phyloP scores from a whole-genome alignment of 2,113 vertebrate genomes.

The Micronycteris hirsuta region DNA sequence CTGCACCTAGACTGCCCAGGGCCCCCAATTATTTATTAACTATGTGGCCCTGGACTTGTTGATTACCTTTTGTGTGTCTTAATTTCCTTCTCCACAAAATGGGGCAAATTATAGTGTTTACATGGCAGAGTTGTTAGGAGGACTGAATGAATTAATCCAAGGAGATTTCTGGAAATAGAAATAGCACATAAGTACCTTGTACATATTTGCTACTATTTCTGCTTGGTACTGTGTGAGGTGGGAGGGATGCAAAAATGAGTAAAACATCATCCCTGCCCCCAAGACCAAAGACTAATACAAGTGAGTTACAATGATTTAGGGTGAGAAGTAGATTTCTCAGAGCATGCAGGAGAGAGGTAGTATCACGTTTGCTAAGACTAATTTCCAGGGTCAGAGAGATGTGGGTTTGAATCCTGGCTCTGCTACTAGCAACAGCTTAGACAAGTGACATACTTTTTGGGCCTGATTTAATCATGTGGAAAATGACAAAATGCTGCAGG shows the following conservation, averaged over 20 bases:
- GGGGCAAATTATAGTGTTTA: not conserved
- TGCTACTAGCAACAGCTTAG: not conserved
- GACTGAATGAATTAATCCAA: not conserved
- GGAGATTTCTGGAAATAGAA: not conserved
- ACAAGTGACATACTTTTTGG: not conserved
- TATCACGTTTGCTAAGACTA: not conserved
- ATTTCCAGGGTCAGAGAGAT: not conserved
- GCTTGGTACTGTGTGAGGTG: not conserved
- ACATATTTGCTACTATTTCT: not conserved
- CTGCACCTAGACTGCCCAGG: not conserved
- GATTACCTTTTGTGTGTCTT: not conserved
- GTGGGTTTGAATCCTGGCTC: not conserved
- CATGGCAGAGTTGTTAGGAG: not conserved
- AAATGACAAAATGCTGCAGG: not conserved
- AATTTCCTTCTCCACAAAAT: not conserved
- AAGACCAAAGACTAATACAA: not conserved
- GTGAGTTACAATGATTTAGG: not conserved
- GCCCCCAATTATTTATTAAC: not conserved
- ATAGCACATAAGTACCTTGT: not conserved
- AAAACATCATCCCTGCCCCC: not conserved
- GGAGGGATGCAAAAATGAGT: not conserved
- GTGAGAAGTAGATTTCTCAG: not conserved
- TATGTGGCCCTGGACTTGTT: not conserved
- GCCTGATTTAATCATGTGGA: not conserved
- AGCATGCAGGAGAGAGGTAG: not conserved